Conservation (phyloP, 2,113 vertebrate genomes). For the Odobenus rosmarus region DNA sequence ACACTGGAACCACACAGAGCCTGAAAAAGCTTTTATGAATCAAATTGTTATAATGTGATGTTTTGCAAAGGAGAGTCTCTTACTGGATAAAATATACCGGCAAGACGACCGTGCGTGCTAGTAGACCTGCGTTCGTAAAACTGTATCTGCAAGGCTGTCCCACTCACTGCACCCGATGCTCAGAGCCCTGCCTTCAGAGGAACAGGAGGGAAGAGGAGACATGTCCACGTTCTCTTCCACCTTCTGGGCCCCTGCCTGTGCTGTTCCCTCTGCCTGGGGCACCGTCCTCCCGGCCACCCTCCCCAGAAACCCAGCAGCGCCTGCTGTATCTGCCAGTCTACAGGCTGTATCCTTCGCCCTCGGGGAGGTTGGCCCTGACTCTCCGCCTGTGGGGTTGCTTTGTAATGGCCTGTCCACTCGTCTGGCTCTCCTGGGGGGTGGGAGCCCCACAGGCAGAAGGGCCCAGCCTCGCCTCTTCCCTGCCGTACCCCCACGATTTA, state of each 20-base stretch:
- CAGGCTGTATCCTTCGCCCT: neutral
- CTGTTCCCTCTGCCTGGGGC: neutral
- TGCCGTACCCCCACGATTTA: neutral
- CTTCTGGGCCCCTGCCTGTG: neutral
- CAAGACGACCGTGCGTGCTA: accelerated
- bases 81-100: neutral
- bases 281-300: neutral
- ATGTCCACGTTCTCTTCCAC: accelerated
- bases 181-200: neutral
- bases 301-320: neutral
- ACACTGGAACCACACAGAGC: neutral
- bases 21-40: neutral
- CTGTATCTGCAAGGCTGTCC: neutral
- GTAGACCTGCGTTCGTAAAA: neutral
- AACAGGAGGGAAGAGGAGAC: accelerated
- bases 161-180: accelerated
- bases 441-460: neutral
- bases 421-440: neutral
- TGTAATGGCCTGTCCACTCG: neutral
- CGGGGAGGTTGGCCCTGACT: neutral
- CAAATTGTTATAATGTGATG: neutral
- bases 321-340: neutral
- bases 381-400: no score
- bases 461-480: neutral
- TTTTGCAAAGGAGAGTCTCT: neutral